Percentiles rank a stretch among this genome's conserved stretches.
Evolutionary conservation across 1,140 invertebrate species (phyloP).

Genomic region (Pentalonia nigronervosa): DNA sequence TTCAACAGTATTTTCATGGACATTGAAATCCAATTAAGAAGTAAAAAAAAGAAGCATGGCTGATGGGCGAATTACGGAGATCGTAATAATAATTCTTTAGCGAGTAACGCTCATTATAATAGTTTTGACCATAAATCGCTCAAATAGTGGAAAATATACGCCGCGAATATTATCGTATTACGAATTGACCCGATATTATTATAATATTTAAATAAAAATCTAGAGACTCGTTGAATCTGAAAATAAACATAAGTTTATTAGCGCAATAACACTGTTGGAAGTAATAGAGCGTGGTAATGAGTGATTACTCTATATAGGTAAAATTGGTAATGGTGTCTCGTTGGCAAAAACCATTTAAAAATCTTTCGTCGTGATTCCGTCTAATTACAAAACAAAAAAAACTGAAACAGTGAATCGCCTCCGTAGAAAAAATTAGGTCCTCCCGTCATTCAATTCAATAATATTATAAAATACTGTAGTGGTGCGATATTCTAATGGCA

Average conservation of each 20-base stretch:
- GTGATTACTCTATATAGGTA: not conserved
- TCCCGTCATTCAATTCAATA: not conserved
- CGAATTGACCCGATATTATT: not conserved
- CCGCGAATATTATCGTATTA: not conserved
- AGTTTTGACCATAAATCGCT: not conserved
- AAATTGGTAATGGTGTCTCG: not conserved
- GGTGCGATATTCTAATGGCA: not conserved
- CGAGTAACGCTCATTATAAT: not conserved
- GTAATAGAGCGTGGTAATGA: not conserved
- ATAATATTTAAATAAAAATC: not conserved
- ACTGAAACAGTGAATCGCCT: too few species aligned
- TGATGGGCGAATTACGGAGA: not conserved
- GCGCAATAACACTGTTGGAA: not conserved
- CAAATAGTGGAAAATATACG: not conserved
- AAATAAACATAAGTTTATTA: not conserved
- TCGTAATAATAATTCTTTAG: not conserved
- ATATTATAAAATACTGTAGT: not conserved
- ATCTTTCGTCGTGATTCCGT: not conserved
- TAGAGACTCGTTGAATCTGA: not conserved
- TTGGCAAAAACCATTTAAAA: not conserved
- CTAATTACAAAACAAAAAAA: not conserved
- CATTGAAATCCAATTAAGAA: not conserved
- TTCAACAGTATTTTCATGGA: constrained; percentile 46
- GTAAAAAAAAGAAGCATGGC: not conserved
- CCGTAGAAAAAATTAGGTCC: not conserved